Evolutionary conservation across 1,140 invertebrate genomes (phyloP).

Genomic region (Brachionus calyciflorus): DNA sequence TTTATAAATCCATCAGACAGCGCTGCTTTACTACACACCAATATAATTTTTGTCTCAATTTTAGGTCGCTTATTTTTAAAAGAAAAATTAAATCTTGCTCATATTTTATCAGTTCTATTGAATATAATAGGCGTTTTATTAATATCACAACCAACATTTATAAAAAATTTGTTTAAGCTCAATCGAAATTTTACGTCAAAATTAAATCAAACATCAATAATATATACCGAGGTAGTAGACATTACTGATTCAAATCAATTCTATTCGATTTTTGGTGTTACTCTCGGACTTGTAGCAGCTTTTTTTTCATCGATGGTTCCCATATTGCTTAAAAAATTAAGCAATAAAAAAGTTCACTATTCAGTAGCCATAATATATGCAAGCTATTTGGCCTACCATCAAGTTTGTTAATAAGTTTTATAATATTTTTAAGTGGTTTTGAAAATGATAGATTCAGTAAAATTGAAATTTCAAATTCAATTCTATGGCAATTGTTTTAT

Average conservation of each 20-base stretch:
- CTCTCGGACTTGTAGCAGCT: not conserved
- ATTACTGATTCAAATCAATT: not conserved
- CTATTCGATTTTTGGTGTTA: slow-evolving; percentile 7
- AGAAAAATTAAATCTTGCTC: slow-evolving; percentile 27
- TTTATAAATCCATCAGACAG: slow-evolving; percentile 32
- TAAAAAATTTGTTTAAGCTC: not conserved
- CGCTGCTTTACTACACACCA: slow-evolving; percentile 34
- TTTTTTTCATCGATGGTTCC: slow-evolving; percentile 20
- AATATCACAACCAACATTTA: slow-evolving; percentile 28
- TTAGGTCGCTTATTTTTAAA: slow-evolving; percentile 39
- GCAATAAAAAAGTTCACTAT: slow-evolving; percentile 34
- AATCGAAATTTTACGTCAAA: too few relatives aligned
- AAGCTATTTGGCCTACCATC: slow-evolving; percentile 27
- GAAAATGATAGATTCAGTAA: not conserved
- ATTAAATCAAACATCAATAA: too few relatives aligned
- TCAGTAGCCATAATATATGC: slow-evolving; percentile 38
- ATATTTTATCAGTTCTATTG: not conserved
- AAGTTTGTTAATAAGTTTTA: not conserved
- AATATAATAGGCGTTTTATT: slow-evolving; percentile 22
- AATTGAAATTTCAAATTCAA: not conserved
- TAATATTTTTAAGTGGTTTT: not conserved
- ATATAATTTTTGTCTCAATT: slow-evolving; percentile 18
- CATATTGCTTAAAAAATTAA: slow-evolving; percentile 36
- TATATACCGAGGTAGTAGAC: too few relatives aligned
- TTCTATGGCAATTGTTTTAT: slow-evolving; percentile 23